Base-by-base conservation (phyloP, 2,888 invertebrate species). In the Agonum fuliginosum region DNA sequence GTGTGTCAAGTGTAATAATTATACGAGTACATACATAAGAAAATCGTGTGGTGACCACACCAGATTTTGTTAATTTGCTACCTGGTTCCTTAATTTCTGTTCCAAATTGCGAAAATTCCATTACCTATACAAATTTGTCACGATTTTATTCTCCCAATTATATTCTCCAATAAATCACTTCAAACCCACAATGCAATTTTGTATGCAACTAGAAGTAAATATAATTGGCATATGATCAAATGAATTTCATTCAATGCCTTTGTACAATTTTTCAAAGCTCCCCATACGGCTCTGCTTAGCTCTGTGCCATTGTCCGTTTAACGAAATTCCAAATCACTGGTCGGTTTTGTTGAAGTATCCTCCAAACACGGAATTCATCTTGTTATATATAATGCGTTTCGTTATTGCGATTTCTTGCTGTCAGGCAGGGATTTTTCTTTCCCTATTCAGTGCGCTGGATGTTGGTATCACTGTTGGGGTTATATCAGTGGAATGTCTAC, bases 321-420 rank as follows among this genome's bases (percentile, higher is more conserved):
- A 54, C 54, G 12, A 54, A 54, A 48, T 54, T 54, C 54, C 54
- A 24, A 54, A 54, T 54, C 54, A 54, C 22, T n/a, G 22, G 20
- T 5, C 8, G 24, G 54, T 24, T 24, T 20, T 24, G 12, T 12
- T 48, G 54, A 20, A 54, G 54, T 24, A 54, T 62, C 19, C 58
- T 17, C 58, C 58, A 62, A 62, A 62, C 34, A 30, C 27, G 58
- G 30, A 17, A 62, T 62, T 62, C 58, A 62, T 62, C 58, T 62
- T 62, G 58, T 62, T 62, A 62, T 62, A 62, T 62, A 62, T 62
- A 62, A 62, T 62, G 58, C 58, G 58, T 62, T 62, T 62, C 58
- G 58, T 27, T 62, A 62, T 62, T 62, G 58, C 58, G 58, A 14
- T 62, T 46, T 30, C 30, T 30, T 27, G 30, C 58, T 62, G 58